A percentile compares a stretch with the other conserved stretches of the same genome.
phyloP scores from a whole-genome alignment of 2,797 vertebrate species.

The Diglossa cyanea region DNA sequence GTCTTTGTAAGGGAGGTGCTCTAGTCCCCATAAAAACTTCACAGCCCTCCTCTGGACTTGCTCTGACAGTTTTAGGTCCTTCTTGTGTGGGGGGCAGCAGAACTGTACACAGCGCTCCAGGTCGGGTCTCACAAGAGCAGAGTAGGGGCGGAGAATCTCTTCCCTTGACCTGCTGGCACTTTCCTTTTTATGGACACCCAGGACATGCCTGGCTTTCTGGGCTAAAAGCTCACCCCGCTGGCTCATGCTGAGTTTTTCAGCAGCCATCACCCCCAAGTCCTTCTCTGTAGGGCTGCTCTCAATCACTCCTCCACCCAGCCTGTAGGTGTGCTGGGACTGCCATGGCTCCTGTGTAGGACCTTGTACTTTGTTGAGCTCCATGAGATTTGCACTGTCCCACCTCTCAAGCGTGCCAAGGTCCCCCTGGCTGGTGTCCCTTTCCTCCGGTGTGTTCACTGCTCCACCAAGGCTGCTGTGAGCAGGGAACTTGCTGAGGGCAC shows the following conservation, averaged over 20 bases:
- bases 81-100: not conserved
- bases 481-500: accelerated
- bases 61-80: not conserved
- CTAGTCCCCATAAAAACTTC: not conserved
- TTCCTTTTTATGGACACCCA: not conserved
- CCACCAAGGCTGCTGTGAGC: not conserved
- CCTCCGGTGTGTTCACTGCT: accelerated
- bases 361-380: not conserved
- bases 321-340: not conserved
- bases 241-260: not conserved
- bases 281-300: not conserved
- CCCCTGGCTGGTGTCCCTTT: not conserved
- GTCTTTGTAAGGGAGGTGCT: not conserved
- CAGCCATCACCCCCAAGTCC: no score
- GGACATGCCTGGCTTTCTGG: not conserved
- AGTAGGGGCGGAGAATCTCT: not conserved
- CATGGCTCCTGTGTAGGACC: not conserved
- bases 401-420: accelerated
- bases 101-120: not conserved
- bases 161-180: not conserved
- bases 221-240: accelerated
- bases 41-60: not conserved
- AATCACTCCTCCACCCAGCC: not conserved
- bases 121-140: accelerated
- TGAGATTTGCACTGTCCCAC: not conserved